Evolutionary conservation across 2,888 invertebrate species (phyloP).

Genomic region (Sphaerophoria taeniata): DNA sequence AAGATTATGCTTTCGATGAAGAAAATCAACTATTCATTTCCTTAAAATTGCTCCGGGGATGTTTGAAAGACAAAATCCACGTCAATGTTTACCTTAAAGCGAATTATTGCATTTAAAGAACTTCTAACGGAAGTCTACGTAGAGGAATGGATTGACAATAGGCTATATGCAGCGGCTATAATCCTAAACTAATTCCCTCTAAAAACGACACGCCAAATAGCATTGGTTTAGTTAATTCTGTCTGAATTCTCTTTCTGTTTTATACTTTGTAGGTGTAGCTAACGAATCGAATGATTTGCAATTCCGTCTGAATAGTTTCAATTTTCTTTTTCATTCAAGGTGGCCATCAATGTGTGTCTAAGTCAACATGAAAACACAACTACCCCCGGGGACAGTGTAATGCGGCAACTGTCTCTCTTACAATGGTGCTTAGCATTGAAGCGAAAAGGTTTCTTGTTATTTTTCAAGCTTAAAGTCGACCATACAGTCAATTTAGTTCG

Average conservation of each 20-base stretch:
- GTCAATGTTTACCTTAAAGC: background rate
- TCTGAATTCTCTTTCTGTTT: constrained; percentile 11
- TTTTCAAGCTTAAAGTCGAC: background rate
- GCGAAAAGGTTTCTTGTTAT: constrained; percentile 51
- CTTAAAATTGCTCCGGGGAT: background rate
- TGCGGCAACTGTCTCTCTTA: constrained; percentile 12
- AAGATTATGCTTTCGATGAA: background rate
- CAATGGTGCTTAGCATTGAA: constrained; percentile 49
- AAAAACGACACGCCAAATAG: constrained; percentile 36
- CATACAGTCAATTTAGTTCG: background rate
- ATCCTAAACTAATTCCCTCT: constrained; percentile 54
- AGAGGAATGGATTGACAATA: constrained; percentile 31
- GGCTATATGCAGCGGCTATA: constrained; percentile 29
- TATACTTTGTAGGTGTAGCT: constrained; percentile 1
- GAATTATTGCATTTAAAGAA: constrained; percentile 1
- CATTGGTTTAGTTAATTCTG: constrained; percentile 44
- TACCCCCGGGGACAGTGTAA: background rate
- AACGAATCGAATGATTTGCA: constrained; percentile 46
- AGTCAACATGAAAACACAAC: background rate
- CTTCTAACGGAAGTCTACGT: constrained; percentile 36
- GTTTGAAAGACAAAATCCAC: background rate
- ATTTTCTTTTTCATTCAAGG: constrained; percentile 33
- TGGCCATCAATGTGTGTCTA: background rate
- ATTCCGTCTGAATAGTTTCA: constrained; percentile 56
- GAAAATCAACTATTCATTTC: background rate